phyloP scores from a whole-genome alignment of 2,888 invertebrate species.

The Eilema sororculum region DNA sequence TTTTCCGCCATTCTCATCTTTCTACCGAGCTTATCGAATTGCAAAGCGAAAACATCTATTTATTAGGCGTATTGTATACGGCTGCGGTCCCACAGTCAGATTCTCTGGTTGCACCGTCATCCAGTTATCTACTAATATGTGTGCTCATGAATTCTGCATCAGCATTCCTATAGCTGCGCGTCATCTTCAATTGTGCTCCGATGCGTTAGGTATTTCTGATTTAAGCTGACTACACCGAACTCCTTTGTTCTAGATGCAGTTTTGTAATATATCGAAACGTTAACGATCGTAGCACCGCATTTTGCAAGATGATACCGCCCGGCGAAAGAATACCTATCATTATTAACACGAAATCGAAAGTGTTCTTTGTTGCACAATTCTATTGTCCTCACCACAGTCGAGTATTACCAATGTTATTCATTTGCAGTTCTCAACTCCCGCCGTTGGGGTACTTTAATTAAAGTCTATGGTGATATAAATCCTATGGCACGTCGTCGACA shows the following conservation, averaged over 20 bases:
- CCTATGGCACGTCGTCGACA: conserved; percentile 69
- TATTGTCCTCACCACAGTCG: conserved; percentile 69
- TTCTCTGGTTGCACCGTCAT: conserved; percentile 62
- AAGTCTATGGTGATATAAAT: conserved; percentile 76
- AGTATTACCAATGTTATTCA: conserved; percentile 64
- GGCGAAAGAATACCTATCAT: conserved; percentile 61
- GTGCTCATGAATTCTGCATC: conserved; percentile 74
- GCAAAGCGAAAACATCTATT: conserved; percentile 60
- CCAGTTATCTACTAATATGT: conserved; percentile 65
- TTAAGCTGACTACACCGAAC: conserved; percentile 60
- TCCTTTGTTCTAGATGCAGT: conserved; percentile 62
- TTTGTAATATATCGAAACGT: conserved; percentile 57
- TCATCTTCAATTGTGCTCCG: conserved; percentile 74
- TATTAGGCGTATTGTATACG: conserved; percentile 52
- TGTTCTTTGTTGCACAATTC: conserved; percentile 71
- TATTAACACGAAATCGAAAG: conserved; percentile 73
- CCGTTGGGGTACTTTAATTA: conserved; percentile 73
- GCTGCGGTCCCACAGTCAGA: conserved; percentile 63
- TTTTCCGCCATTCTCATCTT: conserved; percentile 69
- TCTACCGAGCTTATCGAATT: conserved; percentile 64
- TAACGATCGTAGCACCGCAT: conserved; percentile 53
- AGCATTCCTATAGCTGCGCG: conserved; percentile 79
- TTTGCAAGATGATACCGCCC: conserved; percentile 61
- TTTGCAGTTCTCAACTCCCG: conserved; percentile 63
- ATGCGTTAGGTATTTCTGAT: conserved; percentile 70